Evolutionary conservation across 92 coral and sea anemone species (phyloP), one percentile per base, ranked within the genome.

Genomic region (Porites divaricata): DNA sequence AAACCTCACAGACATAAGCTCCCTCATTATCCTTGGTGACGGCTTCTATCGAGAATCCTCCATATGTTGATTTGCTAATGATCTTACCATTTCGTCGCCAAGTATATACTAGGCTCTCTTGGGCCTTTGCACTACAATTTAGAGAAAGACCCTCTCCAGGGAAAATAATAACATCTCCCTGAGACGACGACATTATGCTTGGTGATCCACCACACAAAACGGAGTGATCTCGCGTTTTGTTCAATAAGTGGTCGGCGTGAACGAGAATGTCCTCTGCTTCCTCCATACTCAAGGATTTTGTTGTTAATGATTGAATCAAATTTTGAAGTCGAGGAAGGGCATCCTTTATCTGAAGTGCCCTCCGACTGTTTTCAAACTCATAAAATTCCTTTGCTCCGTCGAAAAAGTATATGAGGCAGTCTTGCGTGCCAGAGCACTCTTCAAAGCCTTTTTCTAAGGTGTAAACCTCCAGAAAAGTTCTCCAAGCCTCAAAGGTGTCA

Each of bases 151-250:
- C 71, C 11, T 85, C 69, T 59, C 88, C 88, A 6, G 72, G 66
- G 56, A 91, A 72, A 7, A 88, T 81, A 22, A 86, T 35, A 21
- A 76, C 61, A 12, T 63, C 70, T n/a, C 70, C 72, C 4, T 54
- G 81, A 59, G 90, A 73, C 2, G 63, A 67, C 25, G 72, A 75
- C 14, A 62, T 59, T 57, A 88, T 75, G 51, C 35, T 20, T 28
- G 95, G 95, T 72, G 71, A 45, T 28, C 66, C 83, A 51, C 95
- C 92, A 77, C 95, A 91, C 56, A 91, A 75, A n/a, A 91, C 87
- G 58, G 77, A 74, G 22, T 73, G 51, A 62, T 91, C 95, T 15
- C 58, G 77, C 8, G 95, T 79, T 65, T 85, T 64, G 19, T 77
- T 75, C 41, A 91, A 63, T 21, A 91, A 69, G 49, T 45, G 0